Conservation (phyloP, 2,113 vertebrate species). For the Ardeotis arabs region DNA sequence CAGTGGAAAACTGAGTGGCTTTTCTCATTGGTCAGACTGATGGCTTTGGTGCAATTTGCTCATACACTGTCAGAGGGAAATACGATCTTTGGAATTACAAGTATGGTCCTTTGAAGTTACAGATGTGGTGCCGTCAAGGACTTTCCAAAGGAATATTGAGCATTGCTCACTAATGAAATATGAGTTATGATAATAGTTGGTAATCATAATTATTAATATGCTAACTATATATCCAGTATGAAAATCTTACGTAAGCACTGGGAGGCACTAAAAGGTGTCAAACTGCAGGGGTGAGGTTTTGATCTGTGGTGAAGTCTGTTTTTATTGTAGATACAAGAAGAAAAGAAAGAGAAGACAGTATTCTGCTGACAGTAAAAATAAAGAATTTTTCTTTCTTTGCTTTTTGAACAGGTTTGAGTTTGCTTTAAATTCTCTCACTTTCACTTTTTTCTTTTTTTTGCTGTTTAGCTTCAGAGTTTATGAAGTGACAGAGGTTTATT, state of each 20-base stretch:
- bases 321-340: background rate
- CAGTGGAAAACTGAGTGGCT: background rate
- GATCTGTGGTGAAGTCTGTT: background rate
- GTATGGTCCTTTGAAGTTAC: background rate
- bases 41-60: conserved; percentile 6
- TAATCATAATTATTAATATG: background rate
- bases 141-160: background rate
- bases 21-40: background rate
- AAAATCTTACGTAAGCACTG: background rate
- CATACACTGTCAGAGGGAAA: background rate
- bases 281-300: background rate
- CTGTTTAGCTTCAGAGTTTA: background rate
- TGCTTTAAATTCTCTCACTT: background rate
- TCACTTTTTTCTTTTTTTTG: background rate
- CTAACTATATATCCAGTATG: background rate
- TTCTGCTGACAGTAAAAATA: background rate
- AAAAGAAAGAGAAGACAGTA: background rate
- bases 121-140: background rate
- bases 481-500: background rate
- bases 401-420: background rate
- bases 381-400: background rate
- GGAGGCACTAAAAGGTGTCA: background rate
- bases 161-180: background rate
- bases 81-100: background rate
- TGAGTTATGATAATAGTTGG: background rate